phyloP scores from a whole-genome alignment of 2,797 vertebrate species.

The Muscicapa striata region DNA sequence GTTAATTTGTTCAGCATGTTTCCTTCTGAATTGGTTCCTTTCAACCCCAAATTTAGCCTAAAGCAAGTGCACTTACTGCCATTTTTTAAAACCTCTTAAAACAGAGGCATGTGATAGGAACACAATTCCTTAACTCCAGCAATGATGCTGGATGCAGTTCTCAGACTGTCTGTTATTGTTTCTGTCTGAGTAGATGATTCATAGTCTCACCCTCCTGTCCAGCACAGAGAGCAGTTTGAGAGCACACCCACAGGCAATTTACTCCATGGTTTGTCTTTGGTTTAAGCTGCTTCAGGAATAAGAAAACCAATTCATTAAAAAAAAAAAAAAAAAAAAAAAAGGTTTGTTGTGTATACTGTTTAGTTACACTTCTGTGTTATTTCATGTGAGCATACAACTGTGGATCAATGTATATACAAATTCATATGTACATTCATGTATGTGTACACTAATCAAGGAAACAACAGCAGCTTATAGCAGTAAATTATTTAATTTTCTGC shows the following conservation, averaged over 20 bases:
- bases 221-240: conserved; percentile 41
- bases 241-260: conserved; percentile 2
- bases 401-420: neutral
- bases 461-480: neutral
- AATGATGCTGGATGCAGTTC: neutral
- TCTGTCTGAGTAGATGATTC: neutral
- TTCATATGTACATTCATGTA: neutral
- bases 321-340: neutral
- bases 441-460: neutral
- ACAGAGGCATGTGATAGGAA: neutral
- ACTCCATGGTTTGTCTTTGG: neutral
- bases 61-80: conserved; percentile 48
- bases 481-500: neutral
- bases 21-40: conserved; percentile 50
- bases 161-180: neutral
- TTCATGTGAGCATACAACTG: neutral
- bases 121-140: neutral
- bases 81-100: conserved; percentile 34
- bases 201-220: neutral
- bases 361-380: neutral
- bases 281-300: neutral
- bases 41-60: conserved; percentile 61
- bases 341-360: neutral
- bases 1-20: conserved; percentile 64
- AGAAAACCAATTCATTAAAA: neutral